Evolutionary conservation across 2,888 invertebrate genomes (phyloP).

Genomic region (Mechanitis messenoides): DNA sequence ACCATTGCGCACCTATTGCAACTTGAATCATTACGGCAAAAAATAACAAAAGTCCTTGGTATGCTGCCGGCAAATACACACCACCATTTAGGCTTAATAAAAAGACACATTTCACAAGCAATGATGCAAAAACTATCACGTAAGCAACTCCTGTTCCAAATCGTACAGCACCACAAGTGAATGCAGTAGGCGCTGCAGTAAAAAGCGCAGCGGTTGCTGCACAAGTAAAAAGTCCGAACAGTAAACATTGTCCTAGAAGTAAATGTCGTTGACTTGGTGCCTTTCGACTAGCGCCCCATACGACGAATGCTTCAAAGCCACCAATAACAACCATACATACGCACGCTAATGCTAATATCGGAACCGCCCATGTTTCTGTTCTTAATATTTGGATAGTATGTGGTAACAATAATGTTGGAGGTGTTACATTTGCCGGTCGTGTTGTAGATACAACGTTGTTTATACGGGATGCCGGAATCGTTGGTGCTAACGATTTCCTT

Average conservation of each 20-base stretch:
- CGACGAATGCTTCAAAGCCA: slow-evolving; percentile 91
- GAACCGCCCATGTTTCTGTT: slow-evolving; percentile 92
- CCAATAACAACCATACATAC: slow-evolving; percentile 90
- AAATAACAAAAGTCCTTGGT: slow-evolving; percentile 91
- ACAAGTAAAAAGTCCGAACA: slow-evolving; percentile 88
- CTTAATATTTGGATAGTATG: slow-evolving; percentile 69
- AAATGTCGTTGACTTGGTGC: slow-evolving; percentile 90
- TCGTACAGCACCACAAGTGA: slow-evolving; percentile 88
- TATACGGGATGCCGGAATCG: slow-evolving; percentile 50
- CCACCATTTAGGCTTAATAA: slow-evolving; percentile 93
- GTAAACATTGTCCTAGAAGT: slow-evolving; percentile 90
- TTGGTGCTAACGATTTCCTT: slow-evolving; percentile 49
- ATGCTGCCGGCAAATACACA: slow-evolving; percentile 93
- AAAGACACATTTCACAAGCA: slow-evolving; percentile 96
- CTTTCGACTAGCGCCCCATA: slow-evolving; percentile 86
- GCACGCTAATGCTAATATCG: slow-evolving; percentile 88
- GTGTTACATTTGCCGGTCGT: slow-evolving; percentile 40
- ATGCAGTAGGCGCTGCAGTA: slow-evolving; percentile 85
- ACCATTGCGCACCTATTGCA: slow-evolving; percentile 89
- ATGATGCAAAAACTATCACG: slow-evolving; percentile 91
- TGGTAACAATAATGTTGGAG: slow-evolving; percentile 42
- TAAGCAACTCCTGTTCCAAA: slow-evolving; percentile 89
- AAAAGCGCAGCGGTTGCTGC: slow-evolving; percentile 87
- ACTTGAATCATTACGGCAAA: slow-evolving; percentile 95
- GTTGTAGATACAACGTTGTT: slow-evolving; percentile 41